Evolutionary conservation across 2,113 vertebrate species (phyloP).

Genomic region (Podiceps cristatus): DNA sequence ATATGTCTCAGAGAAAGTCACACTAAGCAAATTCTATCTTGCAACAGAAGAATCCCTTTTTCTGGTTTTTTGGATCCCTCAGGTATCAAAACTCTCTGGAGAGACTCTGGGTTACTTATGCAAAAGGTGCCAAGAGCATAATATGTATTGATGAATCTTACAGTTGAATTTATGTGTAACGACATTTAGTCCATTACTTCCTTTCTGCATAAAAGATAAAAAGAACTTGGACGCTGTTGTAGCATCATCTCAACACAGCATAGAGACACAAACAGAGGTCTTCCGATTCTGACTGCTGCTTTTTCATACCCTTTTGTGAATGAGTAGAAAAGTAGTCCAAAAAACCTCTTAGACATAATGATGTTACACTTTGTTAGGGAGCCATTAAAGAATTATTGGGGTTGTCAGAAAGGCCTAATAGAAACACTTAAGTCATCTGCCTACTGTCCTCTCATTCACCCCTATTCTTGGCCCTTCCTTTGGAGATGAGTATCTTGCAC

Average conservation of each 20-base stretch:
- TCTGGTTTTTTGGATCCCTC: not conserved
- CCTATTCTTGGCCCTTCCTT: slow-evolving; percentile 55
- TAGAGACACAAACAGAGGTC: not conserved
- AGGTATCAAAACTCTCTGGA: not conserved
- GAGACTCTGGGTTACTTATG: not conserved
- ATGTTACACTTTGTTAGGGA: slow-evolving; percentile 55
- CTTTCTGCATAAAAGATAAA: not conserved
- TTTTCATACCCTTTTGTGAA: not conserved
- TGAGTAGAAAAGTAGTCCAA: not conserved
- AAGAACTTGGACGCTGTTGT: not conserved
- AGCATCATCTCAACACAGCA: not conserved
- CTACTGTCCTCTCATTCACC: slow-evolving; percentile 67
- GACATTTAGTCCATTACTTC: not conserved
- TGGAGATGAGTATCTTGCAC: slow-evolving; percentile 59
- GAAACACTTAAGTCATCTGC: slow-evolving; percentile 56
- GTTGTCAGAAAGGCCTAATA: slow-evolving; percentile 39
- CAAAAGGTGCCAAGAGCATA: not conserved
- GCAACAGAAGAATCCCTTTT: not conserved
- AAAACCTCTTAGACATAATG: slow-evolving; percentile 35
- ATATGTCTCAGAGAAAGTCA: slow-evolving; percentile 63
- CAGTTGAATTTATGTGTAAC: rapidly evolving
- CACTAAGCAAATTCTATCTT: slow-evolving; percentile 29
- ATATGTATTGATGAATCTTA: rapidly evolving
- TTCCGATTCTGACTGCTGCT: not conserved
- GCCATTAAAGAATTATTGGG: slow-evolving; percentile 62